Evolutionary conservation across 1,140 invertebrate genomes (phyloP), one percentile per base, ranked within the genome.

Genomic region (Carposina sasakii): DNA sequence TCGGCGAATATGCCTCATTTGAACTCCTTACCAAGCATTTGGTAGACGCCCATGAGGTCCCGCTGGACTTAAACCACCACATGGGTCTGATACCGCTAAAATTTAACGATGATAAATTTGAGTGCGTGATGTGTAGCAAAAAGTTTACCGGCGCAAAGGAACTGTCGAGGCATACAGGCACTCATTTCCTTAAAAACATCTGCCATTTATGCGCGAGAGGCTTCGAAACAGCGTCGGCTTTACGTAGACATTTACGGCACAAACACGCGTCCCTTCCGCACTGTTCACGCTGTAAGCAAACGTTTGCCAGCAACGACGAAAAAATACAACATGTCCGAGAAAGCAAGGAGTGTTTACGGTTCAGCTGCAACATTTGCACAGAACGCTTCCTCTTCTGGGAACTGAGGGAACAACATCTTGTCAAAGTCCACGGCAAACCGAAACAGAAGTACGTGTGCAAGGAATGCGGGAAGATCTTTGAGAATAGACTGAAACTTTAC

Each of bases 201-300:
- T 48, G 46, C 13, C 23, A 48, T 16, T 17, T 22, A 16, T 48
- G 46, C 36, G 46, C 26, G 8, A 39, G 31, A 16, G 19, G 21
- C 12, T 48, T 28, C 16, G 36, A 37, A 12, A 44, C 40, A 5
- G 1, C 24, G 9, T 3, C 3, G 10, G 41, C 41, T n/a, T 9
- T 34, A 51, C 33, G 22, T 2, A n/a, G 13, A 17, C 1, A 30
- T 37, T 21, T 37, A 15, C 9, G 15, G 9, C n/a, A 20, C 4
- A 12, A 12, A 30, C n/a, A 5, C 9, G 6, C 3, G 16, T 3
- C 8, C 20, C 20, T 22, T 9, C 4, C n/a, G n/a, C n/a, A n/a
- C n/a, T 48, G 36, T 13, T 13, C 3, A 23, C 24, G 6, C n/a
- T 48, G 36, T 19, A 26, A 30, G 16, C 15, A 22, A 16, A 9